phyloP scores from a whole-genome alignment of 2,797 vertebrate species.

The Columba guinea region DNA sequence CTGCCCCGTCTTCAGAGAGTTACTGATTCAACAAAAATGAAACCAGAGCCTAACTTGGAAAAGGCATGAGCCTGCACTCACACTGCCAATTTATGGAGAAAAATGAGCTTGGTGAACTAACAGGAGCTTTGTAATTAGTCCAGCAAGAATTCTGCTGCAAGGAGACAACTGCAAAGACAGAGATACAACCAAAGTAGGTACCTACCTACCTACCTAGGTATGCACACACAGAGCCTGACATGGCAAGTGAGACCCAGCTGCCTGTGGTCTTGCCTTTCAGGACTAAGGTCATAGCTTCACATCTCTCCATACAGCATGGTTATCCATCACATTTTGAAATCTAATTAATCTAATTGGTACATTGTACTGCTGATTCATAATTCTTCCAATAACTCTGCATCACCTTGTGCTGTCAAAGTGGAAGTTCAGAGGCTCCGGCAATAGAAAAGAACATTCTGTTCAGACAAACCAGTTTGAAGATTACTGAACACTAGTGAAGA shows the following conservation, averaged over 20 bases:
- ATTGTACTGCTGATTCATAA: background rate
- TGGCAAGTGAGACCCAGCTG: background rate
- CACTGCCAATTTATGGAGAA: background rate
- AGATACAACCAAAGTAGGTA: background rate
- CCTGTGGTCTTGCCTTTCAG: background rate
- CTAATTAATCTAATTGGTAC: conserved; percentile 42
- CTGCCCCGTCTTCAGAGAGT: background rate
- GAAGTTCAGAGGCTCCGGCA: background rate
- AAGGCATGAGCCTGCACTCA: background rate
- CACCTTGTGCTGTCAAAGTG: background rate
- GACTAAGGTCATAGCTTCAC: background rate
- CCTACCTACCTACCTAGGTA: background rate
- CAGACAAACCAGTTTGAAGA: background rate
- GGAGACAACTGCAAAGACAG: background rate
- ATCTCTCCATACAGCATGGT: background rate
- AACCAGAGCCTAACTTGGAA: background rate
- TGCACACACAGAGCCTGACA: background rate
- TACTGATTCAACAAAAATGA: background rate
- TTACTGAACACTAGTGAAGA: background rate
- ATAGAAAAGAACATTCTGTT: background rate
- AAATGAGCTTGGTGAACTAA: background rate
- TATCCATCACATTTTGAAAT: background rate
- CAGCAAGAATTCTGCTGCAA: background rate
- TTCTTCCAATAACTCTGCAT: background rate
- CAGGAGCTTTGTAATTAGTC: background rate